Evolutionary conservation across 1,140 invertebrate species (phyloP).

Genomic region (Cotesia glomerata): DNA sequence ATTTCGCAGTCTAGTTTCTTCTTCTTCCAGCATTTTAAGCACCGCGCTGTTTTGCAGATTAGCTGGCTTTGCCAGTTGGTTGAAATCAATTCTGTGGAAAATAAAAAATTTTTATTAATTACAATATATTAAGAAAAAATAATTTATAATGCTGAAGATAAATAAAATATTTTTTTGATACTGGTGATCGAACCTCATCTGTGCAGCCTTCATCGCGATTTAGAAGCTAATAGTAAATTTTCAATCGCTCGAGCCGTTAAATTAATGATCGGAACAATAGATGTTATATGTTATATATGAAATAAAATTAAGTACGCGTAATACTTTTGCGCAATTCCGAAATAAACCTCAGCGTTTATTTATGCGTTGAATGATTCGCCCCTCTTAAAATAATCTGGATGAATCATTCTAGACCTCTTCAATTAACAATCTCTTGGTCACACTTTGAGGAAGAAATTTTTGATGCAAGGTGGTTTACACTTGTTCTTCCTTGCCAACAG

Average conservation of each 20-base stretch:
- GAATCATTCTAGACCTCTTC: conserved; percentile 32
- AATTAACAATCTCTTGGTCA: background rate
- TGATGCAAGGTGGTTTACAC: conserved; percentile 15
- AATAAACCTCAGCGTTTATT: conserved; percentile 44
- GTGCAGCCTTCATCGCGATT: background rate
- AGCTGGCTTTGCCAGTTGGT: conserved; percentile 73
- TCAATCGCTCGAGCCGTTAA: background rate
- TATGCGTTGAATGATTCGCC: conserved; percentile 49
- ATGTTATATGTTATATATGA: conserved; percentile 34
- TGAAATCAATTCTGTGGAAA: conserved; percentile 72
- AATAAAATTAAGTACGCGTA: conserved; percentile 48
- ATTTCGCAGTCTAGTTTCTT: conserved; percentile 69
- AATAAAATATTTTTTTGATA: background rate
- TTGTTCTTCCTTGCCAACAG: conserved; percentile 21
- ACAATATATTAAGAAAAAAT: background rate
- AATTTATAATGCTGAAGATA: too few species aligned
- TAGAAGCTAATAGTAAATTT: background rate
- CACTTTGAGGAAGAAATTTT: conserved; percentile 8
- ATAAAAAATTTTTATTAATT: background rate
- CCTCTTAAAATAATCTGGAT: conserved; percentile 51
- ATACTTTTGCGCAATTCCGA: conserved; percentile 44
- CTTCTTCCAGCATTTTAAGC: conserved; percentile 79
- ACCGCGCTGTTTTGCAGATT: conserved; percentile 84
- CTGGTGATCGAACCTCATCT: background rate
- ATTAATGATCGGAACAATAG: conserved; percentile 2